Percentiles rank a stretch among this genome's conserved stretches.
Evolutionary conservation across 2,797 vertebrate genomes (phyloP).

Genomic region (Acrocephalus scirpaceus): DNA sequence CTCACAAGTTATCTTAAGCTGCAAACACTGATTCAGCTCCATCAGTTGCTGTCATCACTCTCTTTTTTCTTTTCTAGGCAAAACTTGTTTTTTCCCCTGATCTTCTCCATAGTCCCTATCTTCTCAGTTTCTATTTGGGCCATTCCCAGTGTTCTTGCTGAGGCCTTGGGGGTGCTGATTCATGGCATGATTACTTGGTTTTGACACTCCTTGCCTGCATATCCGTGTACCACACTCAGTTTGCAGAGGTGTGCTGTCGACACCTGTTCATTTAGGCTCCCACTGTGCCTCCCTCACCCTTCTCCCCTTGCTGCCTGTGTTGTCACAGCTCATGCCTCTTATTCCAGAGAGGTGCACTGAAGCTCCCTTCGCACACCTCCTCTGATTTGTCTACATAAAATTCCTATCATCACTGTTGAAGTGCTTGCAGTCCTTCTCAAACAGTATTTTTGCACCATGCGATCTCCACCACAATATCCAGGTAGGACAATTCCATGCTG

Average conservation of each 20-base stretch:
- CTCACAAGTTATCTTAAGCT: not conserved
- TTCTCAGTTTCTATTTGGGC: not conserved
- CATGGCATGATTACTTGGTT: not conserved
- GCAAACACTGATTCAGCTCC: not conserved
- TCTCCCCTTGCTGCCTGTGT: not conserved
- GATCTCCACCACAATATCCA: not conserved
- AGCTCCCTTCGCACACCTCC: not conserved
- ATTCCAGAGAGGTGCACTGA: not conserved
- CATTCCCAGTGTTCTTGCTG: not conserved
- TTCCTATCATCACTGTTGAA: fast-evolving
- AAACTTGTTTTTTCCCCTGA: not conserved
- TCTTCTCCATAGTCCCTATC: not conserved
- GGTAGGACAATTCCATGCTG: not conserved
- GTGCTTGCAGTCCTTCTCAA: not conserved
- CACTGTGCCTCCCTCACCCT: not conserved
- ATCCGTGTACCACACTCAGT: not conserved
- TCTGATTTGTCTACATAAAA: not conserved
- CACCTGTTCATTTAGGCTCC: not conserved
- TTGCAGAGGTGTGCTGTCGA: not conserved
- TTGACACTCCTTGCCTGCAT: not conserved
- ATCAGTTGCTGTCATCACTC: not conserved
- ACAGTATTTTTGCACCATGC: fast-evolving
- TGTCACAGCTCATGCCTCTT: not conserved
- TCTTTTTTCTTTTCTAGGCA: not conserved
- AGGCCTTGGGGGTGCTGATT: not conserved